Evolutionary conservation across 1,140 invertebrate genomes (phyloP), one percentile per base, ranked within the genome.

Genomic region (Formica exsecta): DNA sequence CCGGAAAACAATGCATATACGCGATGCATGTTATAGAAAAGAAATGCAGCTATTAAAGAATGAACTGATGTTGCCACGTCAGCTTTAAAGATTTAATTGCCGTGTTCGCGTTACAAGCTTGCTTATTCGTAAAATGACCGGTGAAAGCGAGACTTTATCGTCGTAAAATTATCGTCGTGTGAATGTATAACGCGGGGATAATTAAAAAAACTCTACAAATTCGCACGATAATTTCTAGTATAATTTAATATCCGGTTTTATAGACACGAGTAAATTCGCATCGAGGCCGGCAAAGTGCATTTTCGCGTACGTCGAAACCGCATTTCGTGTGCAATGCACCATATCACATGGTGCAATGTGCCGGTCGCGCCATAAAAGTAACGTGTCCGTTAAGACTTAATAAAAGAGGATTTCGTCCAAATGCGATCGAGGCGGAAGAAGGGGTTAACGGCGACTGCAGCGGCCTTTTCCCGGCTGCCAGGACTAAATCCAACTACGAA

Each of bases 401-500:
- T 74, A 62, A 83, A 73, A 83, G 68, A 74, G 68, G 68, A 61
- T 73, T 83, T 83, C 66, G 11, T 41, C 51, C 6, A 73, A 25
- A 44, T 25, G 51, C 32, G 32, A 61, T 61, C 25, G 77, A 25
- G 8, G 11, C 25, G 22, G 2, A 51, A 57, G 51, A 29, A 51
- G 8, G 32, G 16, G 48, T 71, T 59, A 59, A 11, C 36, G 36
- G 66, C 5, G 75, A 19, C 76, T 22, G 41, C 29, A 29, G 29
- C 19, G 6, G 5, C 2, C 54, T 59, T 11, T 11, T 4, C 8
- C n/a, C n/a, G 22, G 36, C 13, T 9, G 38, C 4, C 22, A 71
- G 9, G 6, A 3, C 25, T 71, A 73, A 81, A 81, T 81, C 66
- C 79, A 44, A 41, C 48, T 57, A n/a, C 16, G 9, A 19, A 70